Evolutionary conservation across 2,113 vertebrate genomes (phyloP).

Genomic region (Anhinga anhinga): DNA sequence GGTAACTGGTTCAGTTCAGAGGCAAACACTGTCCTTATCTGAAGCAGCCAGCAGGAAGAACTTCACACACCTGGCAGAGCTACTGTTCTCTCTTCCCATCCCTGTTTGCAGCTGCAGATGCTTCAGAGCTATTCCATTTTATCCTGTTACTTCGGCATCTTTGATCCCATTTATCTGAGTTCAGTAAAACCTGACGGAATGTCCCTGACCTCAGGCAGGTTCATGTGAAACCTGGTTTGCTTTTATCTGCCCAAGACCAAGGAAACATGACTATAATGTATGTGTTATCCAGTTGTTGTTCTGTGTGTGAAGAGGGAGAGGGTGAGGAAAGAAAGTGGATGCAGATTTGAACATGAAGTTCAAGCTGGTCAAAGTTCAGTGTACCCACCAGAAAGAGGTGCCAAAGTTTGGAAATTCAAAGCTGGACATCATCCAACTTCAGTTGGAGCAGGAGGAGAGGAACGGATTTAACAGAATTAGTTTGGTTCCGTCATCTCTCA

Average conservation of each 20-base stretch:
- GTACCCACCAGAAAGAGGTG: slow-evolving; percentile 1
- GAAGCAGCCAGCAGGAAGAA: neutral
- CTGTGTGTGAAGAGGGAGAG: neutral
- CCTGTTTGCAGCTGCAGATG: neutral
- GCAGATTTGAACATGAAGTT: neutral
- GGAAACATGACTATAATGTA: neutral
- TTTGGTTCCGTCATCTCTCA: neutral
- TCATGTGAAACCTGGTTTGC: neutral
- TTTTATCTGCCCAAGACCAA: neutral
- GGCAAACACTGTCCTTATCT: neutral
- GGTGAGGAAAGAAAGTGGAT: neutral
- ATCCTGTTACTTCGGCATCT: neutral
- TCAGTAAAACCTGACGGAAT: neutral
- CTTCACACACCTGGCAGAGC: neutral
- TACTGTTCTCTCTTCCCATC: neutral
- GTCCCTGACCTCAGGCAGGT: neutral
- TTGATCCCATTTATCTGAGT: slow-evolving; percentile 40
- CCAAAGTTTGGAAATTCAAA: neutral
- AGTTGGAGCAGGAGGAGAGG: neutral
- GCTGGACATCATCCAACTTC: neutral
- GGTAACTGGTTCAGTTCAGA: neutral
- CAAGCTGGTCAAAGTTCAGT: neutral
- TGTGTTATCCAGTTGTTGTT: neutral
- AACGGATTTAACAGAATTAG: neutral
- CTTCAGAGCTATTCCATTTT: neutral